Evolutionary conservation across 2,113 vertebrate genomes (phyloP).

Genomic region (Aramus guarauna): DNA sequence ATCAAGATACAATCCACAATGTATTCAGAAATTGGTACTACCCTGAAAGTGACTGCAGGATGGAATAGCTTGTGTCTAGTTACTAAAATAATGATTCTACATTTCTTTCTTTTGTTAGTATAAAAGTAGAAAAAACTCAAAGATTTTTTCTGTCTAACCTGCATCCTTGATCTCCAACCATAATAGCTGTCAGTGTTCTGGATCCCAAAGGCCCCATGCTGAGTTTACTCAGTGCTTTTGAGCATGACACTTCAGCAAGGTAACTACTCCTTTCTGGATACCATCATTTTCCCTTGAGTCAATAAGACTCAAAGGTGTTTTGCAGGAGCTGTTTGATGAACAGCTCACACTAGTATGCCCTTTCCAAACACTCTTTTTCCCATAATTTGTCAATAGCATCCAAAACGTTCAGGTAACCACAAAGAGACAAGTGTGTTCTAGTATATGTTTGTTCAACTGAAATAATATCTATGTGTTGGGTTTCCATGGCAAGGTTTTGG

Average conservation of each 20-base stretch:
- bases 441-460: background rate
- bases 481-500: too few relatives aligned
- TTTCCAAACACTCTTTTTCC: background rate
- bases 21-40: background rate
- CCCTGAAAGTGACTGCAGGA: background rate
- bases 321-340: background rate
- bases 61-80: background rate
- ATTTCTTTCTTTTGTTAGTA: background rate
- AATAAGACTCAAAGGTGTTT: background rate
- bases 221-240: background rate
- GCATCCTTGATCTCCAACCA: background rate
- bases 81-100: background rate
- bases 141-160: background rate
- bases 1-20: background rate
- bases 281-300: background rate
- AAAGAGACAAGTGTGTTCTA: background rate
- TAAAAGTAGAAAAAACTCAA: background rate
- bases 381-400: background rate
- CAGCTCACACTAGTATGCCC: background rate
- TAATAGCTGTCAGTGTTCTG: background rate
- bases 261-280: background rate
- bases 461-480: too few relatives aligned
- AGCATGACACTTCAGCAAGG: background rate
- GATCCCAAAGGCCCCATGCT: background rate
- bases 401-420: background rate